Evolutionary conservation across 2,797 vertebrate genomes (phyloP).

Genomic region (Denticeps clupeoides): DNA sequence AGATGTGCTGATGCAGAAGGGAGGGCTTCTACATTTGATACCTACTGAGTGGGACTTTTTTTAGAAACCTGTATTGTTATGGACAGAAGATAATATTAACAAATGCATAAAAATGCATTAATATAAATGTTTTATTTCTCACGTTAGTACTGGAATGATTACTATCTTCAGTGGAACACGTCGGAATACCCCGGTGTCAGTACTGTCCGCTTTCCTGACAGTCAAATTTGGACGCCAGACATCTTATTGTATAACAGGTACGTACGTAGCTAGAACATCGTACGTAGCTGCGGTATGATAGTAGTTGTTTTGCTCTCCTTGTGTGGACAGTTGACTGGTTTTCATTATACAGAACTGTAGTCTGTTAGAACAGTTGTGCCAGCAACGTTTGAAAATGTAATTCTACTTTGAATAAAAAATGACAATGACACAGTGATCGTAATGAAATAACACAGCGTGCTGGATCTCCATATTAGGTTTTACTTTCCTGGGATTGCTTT

Average conservation of each 20-base stretch:
- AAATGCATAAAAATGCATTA: neutral
- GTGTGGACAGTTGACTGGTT: conserved; percentile 25
- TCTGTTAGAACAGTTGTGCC: neutral
- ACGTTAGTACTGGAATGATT: conserved; percentile 76
- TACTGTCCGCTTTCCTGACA: conserved; percentile 77
- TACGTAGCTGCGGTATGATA: too few species aligned
- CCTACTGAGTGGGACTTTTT: neutral
- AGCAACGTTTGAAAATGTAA: too few species aligned
- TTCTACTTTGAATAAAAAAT: too few species aligned
- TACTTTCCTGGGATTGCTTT: neutral
- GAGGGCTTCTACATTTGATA: neutral
- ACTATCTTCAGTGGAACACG: conserved; percentile 77
- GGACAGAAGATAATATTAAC: neutral
- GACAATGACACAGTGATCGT: too few species aligned
- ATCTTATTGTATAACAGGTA: conserved; percentile 96
- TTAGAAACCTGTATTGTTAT: neutral
- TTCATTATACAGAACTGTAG: conserved; percentile 19
- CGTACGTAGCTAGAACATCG: conserved; percentile 8
- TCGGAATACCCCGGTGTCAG: conserved; percentile 77
- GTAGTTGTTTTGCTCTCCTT: neutral
- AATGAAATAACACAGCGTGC: too few species aligned
- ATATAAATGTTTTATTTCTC: conserved; percentile 10
- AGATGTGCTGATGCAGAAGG: too few species aligned
- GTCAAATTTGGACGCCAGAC: conserved; percentile 88
- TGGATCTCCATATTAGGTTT: too few species aligned